Evolutionary conservation across 2,797 vertebrate species (phyloP), one percentile per base, ranked within the genome.

Genomic region (Acanthurus lineatus): DNA sequence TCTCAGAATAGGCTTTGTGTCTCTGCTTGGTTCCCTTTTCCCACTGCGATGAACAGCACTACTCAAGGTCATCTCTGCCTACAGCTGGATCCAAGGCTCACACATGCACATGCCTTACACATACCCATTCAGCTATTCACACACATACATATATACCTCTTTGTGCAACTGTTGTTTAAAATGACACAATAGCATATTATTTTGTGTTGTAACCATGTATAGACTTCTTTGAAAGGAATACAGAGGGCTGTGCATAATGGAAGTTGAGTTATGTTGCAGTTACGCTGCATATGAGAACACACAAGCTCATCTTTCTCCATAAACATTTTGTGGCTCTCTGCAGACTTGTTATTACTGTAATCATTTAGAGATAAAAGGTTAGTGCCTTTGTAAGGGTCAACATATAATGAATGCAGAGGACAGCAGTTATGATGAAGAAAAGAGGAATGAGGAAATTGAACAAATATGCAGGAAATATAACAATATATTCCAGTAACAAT

Each of bases 1-100:
- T 90, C 87, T 86, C 85, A 57, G 73, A 89, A 87, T 84, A 90
- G 84, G 74, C 83, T 88, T 78, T 88, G 86, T 88, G 85, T 89
- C 78, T 89, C 83, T 70, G 77, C 84, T 89, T 89, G 84, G 76
- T 81, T 84, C 48, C 76, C 57, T 85, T 81, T 80, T 51, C 85
- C 78, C 67, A 81, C 77, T 83, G 85, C 62, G 75, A 87, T 84
- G 81, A 85, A 77, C 49, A 28, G 53, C 4, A 3, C 67, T 81
- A 40, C 73, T 83, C 91, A 93, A 91, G 93, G 92, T 92, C 90
- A 92, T 45, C 63, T 38, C 57, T 75, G 74, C 69, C 40, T 64
- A 38, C 16, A 9, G 71, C 70, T 77, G 72, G 68, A 71, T 69
- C 54, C 44, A 48, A 20, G 48, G 38, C 67, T 22, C 42, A 3